Evolutionary conservation across 2,888 invertebrate genomes (phyloP).

Genomic region (Tolmerus cingulatus): DNA sequence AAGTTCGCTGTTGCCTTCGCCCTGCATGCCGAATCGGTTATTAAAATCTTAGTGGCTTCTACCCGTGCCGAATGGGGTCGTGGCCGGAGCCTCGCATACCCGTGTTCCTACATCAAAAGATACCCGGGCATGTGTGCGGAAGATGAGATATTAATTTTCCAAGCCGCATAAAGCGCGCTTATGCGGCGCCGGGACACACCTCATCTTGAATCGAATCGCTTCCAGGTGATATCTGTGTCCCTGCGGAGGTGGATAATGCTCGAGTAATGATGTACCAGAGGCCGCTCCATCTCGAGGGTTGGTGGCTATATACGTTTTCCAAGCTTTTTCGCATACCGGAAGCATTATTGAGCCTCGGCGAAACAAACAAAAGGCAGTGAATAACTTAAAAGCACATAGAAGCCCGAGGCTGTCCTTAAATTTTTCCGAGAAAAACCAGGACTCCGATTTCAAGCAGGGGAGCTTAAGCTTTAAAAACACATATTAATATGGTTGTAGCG

Average conservation of each 20-base stretch:
- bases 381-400: background rate
- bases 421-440: background rate
- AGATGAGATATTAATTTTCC: background rate
- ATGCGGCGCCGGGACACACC: constrained; percentile 3
- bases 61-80: background rate
- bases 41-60: constrained; percentile 44
- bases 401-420: background rate
- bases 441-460: background rate
- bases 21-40: constrained; percentile 47
- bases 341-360: background rate
- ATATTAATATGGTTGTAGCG: background rate
- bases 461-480: background rate
- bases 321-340: background rate
- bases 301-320: background rate
- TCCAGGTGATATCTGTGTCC: constrained; percentile 5
- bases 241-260: constrained; percentile 4
- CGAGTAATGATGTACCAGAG: background rate
- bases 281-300: background rate
- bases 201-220: constrained; percentile 21
- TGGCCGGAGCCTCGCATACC: background rate
- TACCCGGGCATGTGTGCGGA: background rate
- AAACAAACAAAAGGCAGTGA: background rate
- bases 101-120: background rate
- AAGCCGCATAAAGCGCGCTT: background rate
- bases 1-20: constrained; percentile 32